Evolutionary conservation across 2,888 invertebrate genomes (phyloP), one percentile per base, ranked within the genome.

Genomic region (Incurvaria masculella): DNA sequence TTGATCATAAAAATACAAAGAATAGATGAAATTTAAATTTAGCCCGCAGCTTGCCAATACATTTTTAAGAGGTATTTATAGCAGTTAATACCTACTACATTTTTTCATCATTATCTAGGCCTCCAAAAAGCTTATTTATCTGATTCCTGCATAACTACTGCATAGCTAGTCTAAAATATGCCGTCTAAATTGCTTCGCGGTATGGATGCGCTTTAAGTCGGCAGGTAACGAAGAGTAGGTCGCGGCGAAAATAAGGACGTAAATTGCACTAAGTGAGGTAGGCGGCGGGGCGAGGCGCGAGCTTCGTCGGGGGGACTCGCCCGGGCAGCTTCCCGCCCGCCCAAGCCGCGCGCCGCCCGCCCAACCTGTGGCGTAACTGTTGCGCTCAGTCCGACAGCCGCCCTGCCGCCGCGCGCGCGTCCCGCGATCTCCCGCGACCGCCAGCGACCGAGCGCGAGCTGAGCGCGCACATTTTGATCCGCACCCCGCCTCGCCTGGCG

Each of bases 361-460:
- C 68, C 71, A 72, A 78, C 76, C 76, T 78, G 76, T 76, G 64
- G 76, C 75, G 70, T 55, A 54, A 73, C 75, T 76, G 75, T 75
- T 76, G 75, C 75, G 72, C 33, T 33, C 33, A 33, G 33, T 33
- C 33, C 14, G 33, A 4, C 33, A 33, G 33, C 68, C 64, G 65
- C 66, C 68, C 66, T n/a, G 64, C 62, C 62, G 61, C 57, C 56
- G 52, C 50, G 56, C 56, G 57, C 51, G 53, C 58, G 61, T 59
- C 61, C 58, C 57, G 57, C 45, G 26, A 16, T 14, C 42, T n/a
- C 20, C 42, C 40, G 41, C 41, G 17, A n/a, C 19, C 44, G 40
- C 41, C 33, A 46, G 45, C 27, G 39, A 43, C 49, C 47, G 42
- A 18, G 21, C 21, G 20, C 23, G 43, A 39, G 57, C 56, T 55